Evolutionary conservation across 2,113 vertebrate species (phyloP), one percentile per base, ranked within the genome.

Genomic region (Corynorhinus townsendii): DNA sequence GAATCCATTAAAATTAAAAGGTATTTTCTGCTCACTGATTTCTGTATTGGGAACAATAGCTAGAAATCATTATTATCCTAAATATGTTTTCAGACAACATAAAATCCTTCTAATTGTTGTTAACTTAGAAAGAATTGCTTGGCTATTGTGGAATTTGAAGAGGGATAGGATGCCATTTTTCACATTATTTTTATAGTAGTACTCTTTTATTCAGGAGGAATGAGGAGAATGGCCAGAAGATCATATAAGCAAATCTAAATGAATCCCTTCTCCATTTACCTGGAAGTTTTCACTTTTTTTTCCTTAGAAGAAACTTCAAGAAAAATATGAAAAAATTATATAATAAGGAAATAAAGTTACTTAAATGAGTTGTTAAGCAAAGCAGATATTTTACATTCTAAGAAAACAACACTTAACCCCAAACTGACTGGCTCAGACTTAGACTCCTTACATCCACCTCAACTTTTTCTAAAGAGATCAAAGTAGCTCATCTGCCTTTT

Each of bases 1-100:
- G 80, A 98, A 96, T 59, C 91, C 97, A 33, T 91, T 97, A 89
- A 98, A 45, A 43, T 80, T 20, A 81, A 49, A 84, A 96, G 94
- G 76, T 93, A 71, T 86, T 43, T 14, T 54, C 77, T 90, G 11
- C 4, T 73, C 54, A 26, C 7, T 88, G 43, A 30, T 52, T 62
- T 26, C 17, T 80, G 9, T 40, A 15, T 11, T 33, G 24, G 47
- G 20, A 87, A 79, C 22, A 68, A 47, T 14, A 80, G 8, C 45
- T 49, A 4, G 33, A 68, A 52, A 33, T 90, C 15, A 35, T 3
- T 33, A 30, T 45, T 16, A 16, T 33, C 26, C 7, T 19, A 54
- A 64, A 38, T 30, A 30, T 0, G 4, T 54, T 80, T 73, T 62
- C 30, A 24, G 71, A 80, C n/a, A 72, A 40, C 38, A 20, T 2